Conservation (phyloP, 2,113 vertebrate species). For the Triplophysa siluroides region DNA sequence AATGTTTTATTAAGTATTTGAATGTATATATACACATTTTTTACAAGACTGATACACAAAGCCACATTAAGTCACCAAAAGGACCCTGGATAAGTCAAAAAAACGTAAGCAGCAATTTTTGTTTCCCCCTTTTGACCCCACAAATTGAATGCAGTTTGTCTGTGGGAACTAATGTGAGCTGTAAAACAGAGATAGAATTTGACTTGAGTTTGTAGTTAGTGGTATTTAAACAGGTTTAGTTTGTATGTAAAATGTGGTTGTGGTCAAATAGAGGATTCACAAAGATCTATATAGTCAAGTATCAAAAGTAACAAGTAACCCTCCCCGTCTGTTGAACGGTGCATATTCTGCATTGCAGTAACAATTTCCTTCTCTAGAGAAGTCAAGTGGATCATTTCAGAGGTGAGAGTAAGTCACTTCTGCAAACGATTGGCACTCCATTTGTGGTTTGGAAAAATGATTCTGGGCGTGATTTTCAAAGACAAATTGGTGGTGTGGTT, state of each 20-base stretch:
- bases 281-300: constrained; percentile 60
- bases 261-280: constrained; percentile 58
- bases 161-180: constrained; percentile 15
- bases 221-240: constrained; percentile 31
- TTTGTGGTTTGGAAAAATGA: constrained; percentile 55
- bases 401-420: constrained; percentile 66
- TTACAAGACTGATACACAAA: constrained; percentile 46
- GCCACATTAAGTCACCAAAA: constrained; percentile 48
- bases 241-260: constrained; percentile 44
- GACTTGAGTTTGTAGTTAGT: constrained; percentile 27
- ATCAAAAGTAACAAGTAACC: constrained; percentile 75
- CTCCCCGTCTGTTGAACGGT: constrained; percentile 67
- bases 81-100: constrained; percentile 28
- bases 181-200: constrained; percentile 43
- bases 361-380: constrained; percentile 80
- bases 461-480: constrained; percentile 17
- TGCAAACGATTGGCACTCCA: constrained; percentile 68
- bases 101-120: constrained; percentile 33
- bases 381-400: constrained; percentile 73
- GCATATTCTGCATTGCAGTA: constrained; percentile 82
- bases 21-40: constrained; percentile 48
- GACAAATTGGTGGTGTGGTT: constrained; percentile 57
- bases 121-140: constrained; percentile 6
- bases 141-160: constrained; percentile 45
- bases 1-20: constrained; percentile 53